Base-by-base conservation (phyloP, 2,797 vertebrate species). In the Podarcis siculus region DNA sequence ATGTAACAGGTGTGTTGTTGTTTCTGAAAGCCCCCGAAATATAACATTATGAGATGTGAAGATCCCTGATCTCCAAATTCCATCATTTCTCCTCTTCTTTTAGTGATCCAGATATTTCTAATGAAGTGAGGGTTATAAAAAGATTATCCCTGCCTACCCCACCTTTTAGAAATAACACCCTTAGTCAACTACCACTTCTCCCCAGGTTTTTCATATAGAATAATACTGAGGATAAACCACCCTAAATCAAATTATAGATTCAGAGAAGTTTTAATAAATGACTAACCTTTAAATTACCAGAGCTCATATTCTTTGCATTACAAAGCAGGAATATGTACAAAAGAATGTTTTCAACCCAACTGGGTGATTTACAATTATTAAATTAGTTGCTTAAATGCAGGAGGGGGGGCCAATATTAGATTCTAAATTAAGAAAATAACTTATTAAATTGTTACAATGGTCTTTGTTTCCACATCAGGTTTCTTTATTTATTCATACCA, bases 241-340 rank as follows among this genome's bases (percentile, higher is more conserved):
- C 25, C 76, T 85, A 42, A 64, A 30, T 79, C 66, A 30, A 86
- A 86, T 79, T 79, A 86, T 10, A 49, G 39, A 67, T 49, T 35
- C 30, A 79, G 8, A 49, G 61, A 79, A 49, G 23, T 79, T 67
- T 78, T 79, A 78, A 67, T 35, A 86, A 79, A 79, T 69, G 39
- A 10, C 61, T 86, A 86, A 86, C 23, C 76, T 86, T 86, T 67
- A 79, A 32, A 86, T 78, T 78, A 79, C 35, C 17, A 30, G 35
- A 86, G 67, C 21, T 69, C 21, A 67, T 86, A 78, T 35, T 69
- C 19, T 67, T 49, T 86, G 13, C 17, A 78, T 49, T 32, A 67
- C 58, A 86, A 78, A 86, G 39, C 61, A 77, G 39, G 39, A 49
- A 79, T 49, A 35, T 45, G 61, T 45, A 79, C 21, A 77, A 27